phyloP scores from a whole-genome alignment of 2,797 vertebrate genomes.

The Falco biarmicus region DNA sequence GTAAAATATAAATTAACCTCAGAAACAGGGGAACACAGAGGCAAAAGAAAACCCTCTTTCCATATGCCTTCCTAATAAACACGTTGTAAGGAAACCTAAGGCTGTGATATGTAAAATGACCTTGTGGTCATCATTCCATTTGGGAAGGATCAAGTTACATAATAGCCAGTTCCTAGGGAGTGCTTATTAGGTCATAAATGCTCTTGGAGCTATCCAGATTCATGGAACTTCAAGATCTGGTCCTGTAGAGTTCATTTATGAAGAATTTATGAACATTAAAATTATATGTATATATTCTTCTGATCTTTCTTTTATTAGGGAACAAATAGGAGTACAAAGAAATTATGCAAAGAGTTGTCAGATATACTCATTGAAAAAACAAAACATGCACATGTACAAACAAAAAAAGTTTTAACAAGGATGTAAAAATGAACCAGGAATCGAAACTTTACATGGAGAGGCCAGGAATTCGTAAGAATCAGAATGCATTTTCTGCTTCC shows the following conservation, averaged over 20 bases:
- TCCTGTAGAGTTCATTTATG: neutral
- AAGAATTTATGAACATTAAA: neutral
- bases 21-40: neutral
- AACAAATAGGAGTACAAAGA: neutral
- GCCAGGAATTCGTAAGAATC: neutral
- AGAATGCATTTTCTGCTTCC: slow-evolving; percentile 2
- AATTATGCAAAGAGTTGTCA: neutral
- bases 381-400: neutral
- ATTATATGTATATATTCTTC: neutral
- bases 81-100: neutral
- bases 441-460: neutral
- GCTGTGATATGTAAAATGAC: neutral
- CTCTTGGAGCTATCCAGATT: neutral
- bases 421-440: neutral
- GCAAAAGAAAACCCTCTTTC: neutral
- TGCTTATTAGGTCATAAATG: neutral
- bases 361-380: neutral
- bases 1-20: neutral
- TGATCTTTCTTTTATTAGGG: neutral
- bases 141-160: neutral
- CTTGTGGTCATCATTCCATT: neutral
- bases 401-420: neutral
- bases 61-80: neutral
- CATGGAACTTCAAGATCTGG: neutral
- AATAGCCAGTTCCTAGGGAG: neutral